A percentile compares a stretch with the other conserved stretches of the same genome.
Conservation (phyloP, 2,888 invertebrate species). For the Melinopterus prodromus region DNA sequence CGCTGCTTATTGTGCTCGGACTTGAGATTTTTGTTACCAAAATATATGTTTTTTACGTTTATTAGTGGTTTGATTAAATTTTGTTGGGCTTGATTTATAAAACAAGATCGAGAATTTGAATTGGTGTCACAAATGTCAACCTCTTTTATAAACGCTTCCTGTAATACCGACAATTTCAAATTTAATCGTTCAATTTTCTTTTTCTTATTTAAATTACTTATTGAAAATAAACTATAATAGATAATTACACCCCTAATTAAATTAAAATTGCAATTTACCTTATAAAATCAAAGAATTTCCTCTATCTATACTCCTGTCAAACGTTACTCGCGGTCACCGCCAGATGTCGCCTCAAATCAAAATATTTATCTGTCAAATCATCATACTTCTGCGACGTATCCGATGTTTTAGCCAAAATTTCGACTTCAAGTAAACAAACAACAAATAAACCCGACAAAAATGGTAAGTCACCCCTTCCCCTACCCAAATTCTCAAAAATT, state of each 20-base stretch:
- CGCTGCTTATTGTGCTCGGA: slow-evolving; percentile 19
- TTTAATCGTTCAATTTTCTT: too few species aligned
- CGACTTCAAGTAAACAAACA: background rate
- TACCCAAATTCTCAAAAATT: background rate
- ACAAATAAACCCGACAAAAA: background rate
- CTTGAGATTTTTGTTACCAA: slow-evolving; percentile 18
- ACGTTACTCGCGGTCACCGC: background rate
- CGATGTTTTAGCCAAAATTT: background rate
- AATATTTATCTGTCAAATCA: background rate
- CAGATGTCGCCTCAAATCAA: background rate
- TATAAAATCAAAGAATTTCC: background rate
- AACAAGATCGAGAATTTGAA: too few species aligned
- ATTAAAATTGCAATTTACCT: background rate
- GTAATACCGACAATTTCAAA: background rate
- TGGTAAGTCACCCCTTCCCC: background rate
- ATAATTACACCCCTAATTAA: too few species aligned
- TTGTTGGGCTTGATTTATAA: background rate
- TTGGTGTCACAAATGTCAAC: too few species aligned
- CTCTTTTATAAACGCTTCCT: background rate
- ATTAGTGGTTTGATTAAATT: background rate
- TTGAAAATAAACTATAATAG: too few species aligned
- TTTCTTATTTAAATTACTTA: too few species aligned
- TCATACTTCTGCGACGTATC: background rate
- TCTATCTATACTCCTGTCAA: background rate
- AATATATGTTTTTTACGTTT: slow-evolving; percentile 26